These are phyloP conservation scores for Physocephala rufipes DNA, from an alignment of 2,888 invertebrate species.

Conservation along the genomic window DNA sequence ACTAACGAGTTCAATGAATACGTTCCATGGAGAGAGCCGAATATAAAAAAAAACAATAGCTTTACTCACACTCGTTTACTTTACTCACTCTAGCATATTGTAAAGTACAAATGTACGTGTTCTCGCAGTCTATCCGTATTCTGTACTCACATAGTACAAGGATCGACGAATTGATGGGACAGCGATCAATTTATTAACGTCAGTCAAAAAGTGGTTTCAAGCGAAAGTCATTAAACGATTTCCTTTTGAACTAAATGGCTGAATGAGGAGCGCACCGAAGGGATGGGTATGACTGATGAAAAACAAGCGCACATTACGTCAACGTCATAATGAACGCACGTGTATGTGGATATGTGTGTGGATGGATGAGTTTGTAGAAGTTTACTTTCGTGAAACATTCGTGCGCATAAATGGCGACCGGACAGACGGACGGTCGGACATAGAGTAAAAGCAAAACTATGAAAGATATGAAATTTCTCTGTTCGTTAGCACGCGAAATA, in stretches of 20 bases:
- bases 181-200: conserved; percentile 55
- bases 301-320: neutral
- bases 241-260: no score
- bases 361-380: conserved; percentile 3
- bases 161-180: conserved; percentile 19
- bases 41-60: no score
- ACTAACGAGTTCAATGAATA: no score
- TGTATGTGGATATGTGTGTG: neutral
- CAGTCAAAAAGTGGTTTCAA: conserved; percentile 55
- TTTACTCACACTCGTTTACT: no score
- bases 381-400: conserved; percentile 16
- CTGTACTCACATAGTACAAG: neutral
- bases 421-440: no score
- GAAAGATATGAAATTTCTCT: neutral
- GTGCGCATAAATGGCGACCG: no score
- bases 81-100: no score
- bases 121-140: no score
- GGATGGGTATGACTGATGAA: neutral
- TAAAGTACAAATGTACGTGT: no score
- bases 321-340: neutral
- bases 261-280: conserved; percentile 34
- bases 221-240: conserved; percentile 56
- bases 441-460: conserved; percentile 13
- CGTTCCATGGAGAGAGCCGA: no score
- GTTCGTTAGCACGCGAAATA: neutral